Evolutionary conservation across 2,888 invertebrate species (phyloP).

Genomic region (Drosophila tanythrix): DNA sequence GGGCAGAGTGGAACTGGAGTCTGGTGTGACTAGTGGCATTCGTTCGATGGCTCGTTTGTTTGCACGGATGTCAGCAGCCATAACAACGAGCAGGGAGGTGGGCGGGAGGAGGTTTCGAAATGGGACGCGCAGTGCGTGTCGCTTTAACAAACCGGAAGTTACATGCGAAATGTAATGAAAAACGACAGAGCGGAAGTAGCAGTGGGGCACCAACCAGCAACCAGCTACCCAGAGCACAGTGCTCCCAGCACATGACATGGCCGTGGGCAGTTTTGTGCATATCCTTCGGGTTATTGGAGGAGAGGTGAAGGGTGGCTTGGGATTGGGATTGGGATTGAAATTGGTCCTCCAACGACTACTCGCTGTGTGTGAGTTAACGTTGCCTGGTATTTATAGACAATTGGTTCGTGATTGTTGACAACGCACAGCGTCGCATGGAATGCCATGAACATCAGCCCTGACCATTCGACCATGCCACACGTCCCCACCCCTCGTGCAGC

Average conservation of each 20-base stretch:
- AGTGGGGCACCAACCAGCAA: conserved; percentile 45
- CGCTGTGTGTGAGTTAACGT: conserved; percentile 64
- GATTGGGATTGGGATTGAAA: conserved; percentile 10
- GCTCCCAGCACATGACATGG: conserved; percentile 17
- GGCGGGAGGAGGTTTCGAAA: conserved; percentile 14
- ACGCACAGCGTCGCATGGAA: conserved; percentile 64
- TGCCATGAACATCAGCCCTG: conserved; percentile 50
- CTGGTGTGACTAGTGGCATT: conserved; percentile 54
- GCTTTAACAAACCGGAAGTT: conserved; percentile 81
- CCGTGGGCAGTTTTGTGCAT: conserved; percentile 50
- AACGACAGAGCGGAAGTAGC: conserved; percentile 77
- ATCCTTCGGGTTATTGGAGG: conserved; percentile 31
- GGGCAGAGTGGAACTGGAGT: conserved; percentile 24
- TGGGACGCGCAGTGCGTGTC: conserved; percentile 71
- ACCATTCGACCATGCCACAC: conserved; percentile 34
- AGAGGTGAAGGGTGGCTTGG: not conserved
- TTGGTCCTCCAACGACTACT: conserved; percentile 16
- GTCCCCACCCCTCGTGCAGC: not conserved
- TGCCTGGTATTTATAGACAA: conserved; percentile 79
- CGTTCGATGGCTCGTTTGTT: conserved; percentile 60
- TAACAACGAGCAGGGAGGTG: conserved; percentile 49
- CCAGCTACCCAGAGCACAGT: conserved; percentile 21
- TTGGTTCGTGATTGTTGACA: conserved; percentile 81
- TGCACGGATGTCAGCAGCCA: conserved; percentile 74
- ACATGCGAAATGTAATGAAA: conserved; percentile 79